Conservation (phyloP, 2,797 vertebrate species). For the Epinephelus malabaricus region DNA sequence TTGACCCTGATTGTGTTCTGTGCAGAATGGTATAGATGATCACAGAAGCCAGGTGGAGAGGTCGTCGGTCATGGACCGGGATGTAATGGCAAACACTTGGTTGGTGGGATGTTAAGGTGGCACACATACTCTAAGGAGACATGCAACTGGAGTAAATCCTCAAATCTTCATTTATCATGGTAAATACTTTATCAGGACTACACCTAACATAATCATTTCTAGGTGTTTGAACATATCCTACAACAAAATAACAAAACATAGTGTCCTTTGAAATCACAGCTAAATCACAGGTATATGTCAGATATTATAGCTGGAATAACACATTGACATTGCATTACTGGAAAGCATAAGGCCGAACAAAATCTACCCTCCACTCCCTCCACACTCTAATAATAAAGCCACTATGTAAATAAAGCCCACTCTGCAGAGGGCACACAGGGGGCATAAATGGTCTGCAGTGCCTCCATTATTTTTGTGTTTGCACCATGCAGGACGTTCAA, state of each 20-base stretch:
- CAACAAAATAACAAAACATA: not conserved
- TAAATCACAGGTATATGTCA: not conserved
- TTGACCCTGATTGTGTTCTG: slow-evolving; percentile 40
- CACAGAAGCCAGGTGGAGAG: slow-evolving; percentile 24
- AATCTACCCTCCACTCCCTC: slow-evolving; percentile 3
- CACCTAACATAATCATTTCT: not conserved
- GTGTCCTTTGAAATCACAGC: not conserved
- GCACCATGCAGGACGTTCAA: slow-evolving; percentile 55
- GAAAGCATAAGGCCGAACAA: slow-evolving; percentile 21
- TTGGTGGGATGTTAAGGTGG: not conserved
- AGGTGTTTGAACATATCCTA: not conserved
- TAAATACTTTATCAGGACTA: not conserved
- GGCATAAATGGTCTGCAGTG: slow-evolving; percentile 33
- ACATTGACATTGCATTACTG: slow-evolving; percentile 17
- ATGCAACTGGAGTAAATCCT: not conserved
- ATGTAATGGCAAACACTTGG: slow-evolving; percentile 38
- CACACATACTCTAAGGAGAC: not conserved
- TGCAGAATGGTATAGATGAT: slow-evolving; percentile 34
- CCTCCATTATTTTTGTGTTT: slow-evolving; percentile 50
- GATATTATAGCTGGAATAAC: not conserved
- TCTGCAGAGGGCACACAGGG: slow-evolving; percentile 26
- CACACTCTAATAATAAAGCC: slow-evolving; percentile 61
- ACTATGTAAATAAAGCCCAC: slow-evolving; percentile 56
- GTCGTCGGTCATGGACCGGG: slow-evolving; percentile 16
- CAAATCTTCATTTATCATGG: not conserved